Conservation (phyloP, 92 coral and sea anemone genomes). For the Porites rus region DNA sequence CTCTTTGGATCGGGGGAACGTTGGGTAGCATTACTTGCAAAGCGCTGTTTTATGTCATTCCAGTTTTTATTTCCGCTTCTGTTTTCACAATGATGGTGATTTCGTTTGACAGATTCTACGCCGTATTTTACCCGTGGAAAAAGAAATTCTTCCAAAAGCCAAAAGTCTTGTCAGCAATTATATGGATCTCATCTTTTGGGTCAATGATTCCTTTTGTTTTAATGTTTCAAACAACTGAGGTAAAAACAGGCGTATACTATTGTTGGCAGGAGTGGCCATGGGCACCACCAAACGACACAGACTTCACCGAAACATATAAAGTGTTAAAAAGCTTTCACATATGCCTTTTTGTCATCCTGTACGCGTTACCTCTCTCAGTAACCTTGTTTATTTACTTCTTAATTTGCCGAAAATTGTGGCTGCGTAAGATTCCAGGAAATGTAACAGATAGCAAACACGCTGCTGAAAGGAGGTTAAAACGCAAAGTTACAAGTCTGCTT, state of each 20-base stretch:
- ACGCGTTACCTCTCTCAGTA: constrained; percentile 37
- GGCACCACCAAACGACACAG: constrained; percentile 9
- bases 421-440: constrained; percentile 62
- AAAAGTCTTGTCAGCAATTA: constrained; percentile 42
- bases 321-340: constrained; percentile 41
- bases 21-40: constrained; percentile 53
- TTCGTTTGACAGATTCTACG: constrained; percentile 57
- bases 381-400: constrained; percentile 18
- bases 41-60: constrained; percentile 38
- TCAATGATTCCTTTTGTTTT: constrained; percentile 36
- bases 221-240: not conserved
- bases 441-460: constrained; percentile 40
- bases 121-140: constrained; percentile 53
- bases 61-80: constrained; percentile 56
- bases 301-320: not conserved
- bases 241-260: not conserved
- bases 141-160: constrained; percentile 38
- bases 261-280: constrained; percentile 48
- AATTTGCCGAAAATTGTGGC: constrained; percentile 58
- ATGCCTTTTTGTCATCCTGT: constrained; percentile 19
- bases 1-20: constrained; percentile 41
- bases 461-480: constrained; percentile 27
- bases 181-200: constrained; percentile 48
- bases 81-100: constrained; percentile 58
- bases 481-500: constrained; percentile 43